Conservation (phyloP, 2,797 vertebrate genomes). For the Acanthurus lineatus region DNA sequence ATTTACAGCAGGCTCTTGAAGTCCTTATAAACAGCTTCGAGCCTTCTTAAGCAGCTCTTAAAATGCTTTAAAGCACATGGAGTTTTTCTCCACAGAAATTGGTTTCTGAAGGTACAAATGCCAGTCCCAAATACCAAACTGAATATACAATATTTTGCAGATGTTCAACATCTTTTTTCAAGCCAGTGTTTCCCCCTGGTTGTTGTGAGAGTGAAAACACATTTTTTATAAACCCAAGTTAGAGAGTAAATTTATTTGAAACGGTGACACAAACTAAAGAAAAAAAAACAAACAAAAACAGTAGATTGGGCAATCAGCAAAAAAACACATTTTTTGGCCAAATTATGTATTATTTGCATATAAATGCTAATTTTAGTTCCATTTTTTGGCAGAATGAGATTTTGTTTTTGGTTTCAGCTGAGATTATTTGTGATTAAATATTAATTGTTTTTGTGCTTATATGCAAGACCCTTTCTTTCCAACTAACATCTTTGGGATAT, state of each 20-base stretch:
- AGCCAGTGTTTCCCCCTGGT: not conserved
- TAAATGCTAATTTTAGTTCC: not conserved
- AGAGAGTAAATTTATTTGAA: not conserved
- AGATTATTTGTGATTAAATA: slow-evolving; percentile 12
- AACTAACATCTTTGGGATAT: not conserved
- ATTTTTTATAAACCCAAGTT: not conserved
- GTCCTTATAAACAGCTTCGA: not conserved
- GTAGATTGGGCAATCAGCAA: not conserved
- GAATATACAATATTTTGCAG: not conserved
- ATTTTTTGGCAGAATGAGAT: not conserved
- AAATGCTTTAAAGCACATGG: not conserved
- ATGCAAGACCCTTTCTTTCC: not conserved
- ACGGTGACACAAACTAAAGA: not conserved
- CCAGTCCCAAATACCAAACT: not conserved
- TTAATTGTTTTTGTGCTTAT: slow-evolving; percentile 9
- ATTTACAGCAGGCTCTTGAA: not conserved
- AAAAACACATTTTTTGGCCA: not conserved
- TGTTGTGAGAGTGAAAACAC: not conserved
- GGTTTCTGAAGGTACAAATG: not conserved
- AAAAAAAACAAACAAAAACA: not conserved
- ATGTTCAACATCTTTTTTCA: not conserved
- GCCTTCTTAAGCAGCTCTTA: not conserved
- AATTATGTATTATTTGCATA: not conserved
- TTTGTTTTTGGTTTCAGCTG: slow-evolving; percentile 9
- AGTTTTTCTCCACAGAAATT: not conserved